Evolutionary conservation across 2,888 invertebrate species (phyloP), one percentile per base, ranked within the genome.

Genomic region (Aplocera efformata): DNA sequence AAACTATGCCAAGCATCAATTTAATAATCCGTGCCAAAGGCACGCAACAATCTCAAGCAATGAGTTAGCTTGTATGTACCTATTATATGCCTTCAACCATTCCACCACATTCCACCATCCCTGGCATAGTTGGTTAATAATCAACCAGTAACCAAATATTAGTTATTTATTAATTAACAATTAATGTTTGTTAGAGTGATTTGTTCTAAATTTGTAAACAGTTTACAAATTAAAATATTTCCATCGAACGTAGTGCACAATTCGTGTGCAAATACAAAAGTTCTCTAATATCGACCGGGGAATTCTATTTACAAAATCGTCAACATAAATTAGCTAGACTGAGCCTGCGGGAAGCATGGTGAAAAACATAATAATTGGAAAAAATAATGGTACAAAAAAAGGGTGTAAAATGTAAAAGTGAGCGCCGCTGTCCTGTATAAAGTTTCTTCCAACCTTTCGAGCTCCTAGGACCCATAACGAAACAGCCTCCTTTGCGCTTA

Each of bases 401-500:
- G 60, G 53, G 65, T 69, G 71, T 67, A 63, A 48, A 60, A 17
- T 17, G 13, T 17, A 17, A 64, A 60, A 62, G 67, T 69, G 68
- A 69, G 60, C 65, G 67, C 67, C 68, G 67, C 59, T 58, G 42
- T 48, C 72, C 68, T 60, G 59, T 63, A 69, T 63, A 68, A 78
- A 72, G 63, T 90, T 92, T 96, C 95, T 60, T 84, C 91, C 90
- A 92, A 96, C 95, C 95, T 96, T 95, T 91, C 95, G 93, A 90
- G 94, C 94, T 92, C 95, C 95, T 91, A 95, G 94, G 89, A 95
- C 94, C 95, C 95, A 96, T 88, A 96, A 93, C 89, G 95, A 94
- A 91, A 96, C 94, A 91, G 96, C 96, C 93, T 96, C 95, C 93
- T 94, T 94, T 90, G 95, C 94, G 90, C 94, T 95, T 90, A 96